Conservation (phyloP, 2,113 vertebrate species). For the Neodon shergylaensis region DNA sequence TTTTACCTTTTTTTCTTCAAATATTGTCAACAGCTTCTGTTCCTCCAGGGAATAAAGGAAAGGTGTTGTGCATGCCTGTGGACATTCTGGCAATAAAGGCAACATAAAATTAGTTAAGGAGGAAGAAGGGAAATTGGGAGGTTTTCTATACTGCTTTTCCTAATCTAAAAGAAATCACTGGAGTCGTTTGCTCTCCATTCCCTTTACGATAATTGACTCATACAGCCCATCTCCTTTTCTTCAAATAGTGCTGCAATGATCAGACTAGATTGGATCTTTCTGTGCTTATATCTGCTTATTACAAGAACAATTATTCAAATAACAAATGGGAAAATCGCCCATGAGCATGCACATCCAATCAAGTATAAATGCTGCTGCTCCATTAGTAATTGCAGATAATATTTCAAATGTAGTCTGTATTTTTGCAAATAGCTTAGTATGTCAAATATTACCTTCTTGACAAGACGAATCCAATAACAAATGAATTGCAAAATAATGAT, state of each 20-base stretch:
- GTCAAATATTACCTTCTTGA: slow-evolving; percentile 56
- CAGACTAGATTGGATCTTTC: slow-evolving; percentile 74
- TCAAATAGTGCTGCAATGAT: slow-evolving; percentile 74
- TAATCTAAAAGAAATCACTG: slow-evolving; percentile 77
- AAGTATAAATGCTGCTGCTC: slow-evolving; percentile 44
- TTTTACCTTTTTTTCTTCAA: slow-evolving; percentile 72
- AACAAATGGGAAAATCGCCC: slow-evolving; percentile 56
- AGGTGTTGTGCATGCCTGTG: slow-evolving; percentile 80
- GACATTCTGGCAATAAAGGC: slow-evolving; percentile 81
- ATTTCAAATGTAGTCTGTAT: slow-evolving; percentile 39
- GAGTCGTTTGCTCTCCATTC: slow-evolving; percentile 78
- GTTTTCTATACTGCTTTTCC: slow-evolving; percentile 78
- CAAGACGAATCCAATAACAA: slow-evolving; percentile 27
- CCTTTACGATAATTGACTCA: slow-evolving; percentile 82
- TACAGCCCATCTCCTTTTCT: slow-evolving; percentile 76
- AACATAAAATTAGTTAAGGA: slow-evolving; percentile 84
- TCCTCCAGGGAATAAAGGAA: slow-evolving; percentile 76
- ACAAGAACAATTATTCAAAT: slow-evolving; percentile 70
- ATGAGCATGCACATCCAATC: slow-evolving; percentile 27
- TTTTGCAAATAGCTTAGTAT: slow-evolving; percentile 46
- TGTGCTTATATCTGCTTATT: slow-evolving; percentile 65
- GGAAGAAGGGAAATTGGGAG: slow-evolving; percentile 77
- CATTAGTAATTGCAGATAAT: slow-evolving; percentile 49
- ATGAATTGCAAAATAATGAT: slow-evolving; percentile 8
- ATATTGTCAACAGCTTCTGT: slow-evolving; percentile 81